These are phyloP conservation scores for Nothocercus nigrocapillus DNA, from an alignment of 2,113 vertebrate genomes.

Conservation along the genomic window DNA sequence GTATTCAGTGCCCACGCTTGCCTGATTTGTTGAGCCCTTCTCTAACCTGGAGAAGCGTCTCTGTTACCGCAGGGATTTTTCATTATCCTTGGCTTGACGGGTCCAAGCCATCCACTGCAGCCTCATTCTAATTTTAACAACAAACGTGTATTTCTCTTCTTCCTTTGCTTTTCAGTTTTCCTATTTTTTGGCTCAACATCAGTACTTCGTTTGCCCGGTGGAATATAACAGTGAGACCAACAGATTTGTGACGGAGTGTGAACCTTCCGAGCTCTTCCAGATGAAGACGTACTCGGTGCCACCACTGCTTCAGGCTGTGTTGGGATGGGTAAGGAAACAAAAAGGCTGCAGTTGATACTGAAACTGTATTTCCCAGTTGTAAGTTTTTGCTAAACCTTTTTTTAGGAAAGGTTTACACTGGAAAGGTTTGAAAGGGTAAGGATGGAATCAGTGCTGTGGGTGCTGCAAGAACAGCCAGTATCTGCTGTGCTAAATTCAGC, in stretches of 20 bases:
- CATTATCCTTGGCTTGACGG: neutral
- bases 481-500: neutral
- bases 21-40: neutral
- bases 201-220: conserved; percentile 95
- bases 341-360: neutral
- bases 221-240: conserved; percentile 92
- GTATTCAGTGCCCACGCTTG: neutral
- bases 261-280: conserved; percentile 91
- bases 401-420: neutral
- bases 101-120: neutral
- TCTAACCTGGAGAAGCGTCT: neutral
- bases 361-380: neutral
- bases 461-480: neutral
- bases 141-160: neutral
- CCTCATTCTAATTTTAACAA: neutral
- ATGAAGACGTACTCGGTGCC: conserved; percentile 89
- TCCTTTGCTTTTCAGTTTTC: conserved; percentile 82
- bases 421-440: neutral
- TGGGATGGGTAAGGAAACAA: conserved; percentile 82
- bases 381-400: neutral
- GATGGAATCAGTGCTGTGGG: rapidly evolving
- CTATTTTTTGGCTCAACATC: conserved; percentile 89
- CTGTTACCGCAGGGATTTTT: neutral
- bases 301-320: conserved; percentile 75
- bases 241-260: conserved; percentile 90